These are phyloP conservation scores for Enteromius paludinosus DNA, from an alignment of 2,797 vertebrate genomes.

Conservation along the genomic window DNA sequence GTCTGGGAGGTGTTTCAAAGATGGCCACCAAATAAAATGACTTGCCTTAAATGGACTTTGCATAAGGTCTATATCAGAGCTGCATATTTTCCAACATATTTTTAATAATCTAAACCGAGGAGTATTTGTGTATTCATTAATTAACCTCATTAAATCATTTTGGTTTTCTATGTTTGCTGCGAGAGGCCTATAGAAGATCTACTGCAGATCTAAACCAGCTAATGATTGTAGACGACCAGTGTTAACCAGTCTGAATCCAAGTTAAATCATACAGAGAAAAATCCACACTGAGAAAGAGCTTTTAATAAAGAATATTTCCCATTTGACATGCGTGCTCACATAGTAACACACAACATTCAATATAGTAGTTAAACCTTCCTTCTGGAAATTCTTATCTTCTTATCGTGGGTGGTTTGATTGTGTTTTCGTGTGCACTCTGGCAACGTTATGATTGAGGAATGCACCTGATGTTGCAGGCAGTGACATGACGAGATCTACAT, in stretches of 20 bases:
- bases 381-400: constrained; percentile 10
- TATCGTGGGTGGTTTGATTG: constrained; percentile 39
- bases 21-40: background rate
- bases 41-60: background rate
- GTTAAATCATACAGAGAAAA: background rate
- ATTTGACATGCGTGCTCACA: background rate
- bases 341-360: background rate
- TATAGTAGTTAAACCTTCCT: background rate
- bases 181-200: background rate
- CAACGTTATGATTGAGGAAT: constrained; percentile 48
- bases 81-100: background rate
- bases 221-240: background rate
- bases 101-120: background rate
- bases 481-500: constrained; percentile 48
- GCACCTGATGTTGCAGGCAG: constrained; percentile 50
- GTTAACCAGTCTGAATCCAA: background rate
- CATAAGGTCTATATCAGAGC: background rate
- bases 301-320: background rate
- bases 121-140: background rate
- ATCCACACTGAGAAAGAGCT: background rate
- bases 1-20: background rate
- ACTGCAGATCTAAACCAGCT: background rate
- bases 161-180: background rate
- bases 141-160: background rate
- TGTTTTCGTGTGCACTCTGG: constrained; percentile 29